phyloP scores from a whole-genome alignment of 2,888 invertebrate species.

The Schrankia costaestrigalis region DNA sequence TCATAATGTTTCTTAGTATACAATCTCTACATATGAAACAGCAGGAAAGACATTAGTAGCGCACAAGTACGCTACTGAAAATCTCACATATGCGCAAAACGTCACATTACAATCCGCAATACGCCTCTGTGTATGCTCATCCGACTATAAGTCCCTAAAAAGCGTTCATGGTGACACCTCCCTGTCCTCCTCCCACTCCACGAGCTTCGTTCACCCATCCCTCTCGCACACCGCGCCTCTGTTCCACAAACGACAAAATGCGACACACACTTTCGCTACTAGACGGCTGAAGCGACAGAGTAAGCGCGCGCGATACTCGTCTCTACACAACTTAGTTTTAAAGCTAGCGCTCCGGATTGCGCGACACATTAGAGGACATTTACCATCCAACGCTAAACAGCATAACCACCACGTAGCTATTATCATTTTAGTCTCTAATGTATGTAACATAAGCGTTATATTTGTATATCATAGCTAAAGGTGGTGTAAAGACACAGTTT shows the following conservation, averaged over 20 bases:
- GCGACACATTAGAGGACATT: slow-evolving; percentile 79
- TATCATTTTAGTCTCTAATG: slow-evolving; percentile 34
- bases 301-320: slow-evolving; percentile 49
- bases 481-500: slow-evolving; percentile 78
- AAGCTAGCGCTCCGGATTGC: slow-evolving; percentile 64
- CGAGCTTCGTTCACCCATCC: slow-evolving; percentile 47
- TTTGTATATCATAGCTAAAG: slow-evolving; percentile 35
- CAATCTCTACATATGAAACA: slow-evolving; percentile 18
- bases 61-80: slow-evolving; percentile 47
- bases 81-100: slow-evolving; percentile 62
- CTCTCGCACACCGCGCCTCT: slow-evolving; percentile 61
- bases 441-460: slow-evolving; percentile 12
- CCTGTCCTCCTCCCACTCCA: slow-evolving; percentile 64
- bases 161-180: slow-evolving; percentile 76
- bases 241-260: slow-evolving; percentile 67
- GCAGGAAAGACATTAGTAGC: slow-evolving; percentile 29
- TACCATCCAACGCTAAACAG: slow-evolving; percentile 37
- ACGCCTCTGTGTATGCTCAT: slow-evolving; percentile 57
- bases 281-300: slow-evolving; percentile 58
- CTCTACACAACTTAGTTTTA: slow-evolving; percentile 55
- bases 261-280: slow-evolving; percentile 59
- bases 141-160: slow-evolving; percentile 70
- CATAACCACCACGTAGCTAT: slow-evolving; percentile 29
- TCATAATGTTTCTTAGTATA: slow-evolving; percentile 17
- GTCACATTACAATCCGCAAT: slow-evolving; percentile 62